A percentile compares a stretch with the other conserved stretches of the same genome.
Evolutionary conservation across 2,888 invertebrate genomes (phyloP).

Genomic region (Galeruca laticollis): DNA sequence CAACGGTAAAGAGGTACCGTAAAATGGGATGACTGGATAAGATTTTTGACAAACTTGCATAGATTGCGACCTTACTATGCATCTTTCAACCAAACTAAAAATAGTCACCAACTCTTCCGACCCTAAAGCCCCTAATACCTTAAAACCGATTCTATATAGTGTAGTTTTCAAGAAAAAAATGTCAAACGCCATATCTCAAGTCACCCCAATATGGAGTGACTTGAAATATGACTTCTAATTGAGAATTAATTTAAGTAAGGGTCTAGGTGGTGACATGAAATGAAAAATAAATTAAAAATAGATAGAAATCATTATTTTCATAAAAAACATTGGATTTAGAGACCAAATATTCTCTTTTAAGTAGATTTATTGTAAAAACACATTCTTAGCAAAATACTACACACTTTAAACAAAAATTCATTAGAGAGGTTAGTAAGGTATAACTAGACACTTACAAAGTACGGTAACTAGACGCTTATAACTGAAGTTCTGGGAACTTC

Average conservation of each 20-base stretch:
- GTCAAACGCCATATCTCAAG: too few relatives aligned
- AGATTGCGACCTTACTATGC: too few relatives aligned
- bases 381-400: too few relatives aligned
- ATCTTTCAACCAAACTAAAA: too few relatives aligned
- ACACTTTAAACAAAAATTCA: too few relatives aligned
- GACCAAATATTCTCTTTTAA: slow-evolving; percentile 18
- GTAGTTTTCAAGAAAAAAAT: slow-evolving; percentile 7
- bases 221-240: background rate
- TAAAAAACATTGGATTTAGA: slow-evolving; percentile 15
- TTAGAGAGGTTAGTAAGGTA: too few relatives aligned
- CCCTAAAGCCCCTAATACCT: slow-evolving; percentile 8
- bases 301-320: slow-evolving; percentile 12
- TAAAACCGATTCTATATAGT: slow-evolving; percentile 16
- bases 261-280: slow-evolving; percentile 1
- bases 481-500: slow-evolving; percentile 18
- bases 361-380: slow-evolving; percentile 14
- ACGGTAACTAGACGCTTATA: slow-evolving; percentile 14
- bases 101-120: slow-evolving; percentile 16
- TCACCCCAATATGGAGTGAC: too few relatives aligned
- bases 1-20: too few relatives aligned
- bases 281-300: background rate
- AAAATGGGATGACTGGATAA: too few relatives aligned
- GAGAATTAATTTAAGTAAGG: background rate
- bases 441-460: too few relatives aligned
- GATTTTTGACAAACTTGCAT: too few relatives aligned